phyloP scores from a whole-genome alignment of 2,888 invertebrate species.

The Trachelus tabidus region DNA sequence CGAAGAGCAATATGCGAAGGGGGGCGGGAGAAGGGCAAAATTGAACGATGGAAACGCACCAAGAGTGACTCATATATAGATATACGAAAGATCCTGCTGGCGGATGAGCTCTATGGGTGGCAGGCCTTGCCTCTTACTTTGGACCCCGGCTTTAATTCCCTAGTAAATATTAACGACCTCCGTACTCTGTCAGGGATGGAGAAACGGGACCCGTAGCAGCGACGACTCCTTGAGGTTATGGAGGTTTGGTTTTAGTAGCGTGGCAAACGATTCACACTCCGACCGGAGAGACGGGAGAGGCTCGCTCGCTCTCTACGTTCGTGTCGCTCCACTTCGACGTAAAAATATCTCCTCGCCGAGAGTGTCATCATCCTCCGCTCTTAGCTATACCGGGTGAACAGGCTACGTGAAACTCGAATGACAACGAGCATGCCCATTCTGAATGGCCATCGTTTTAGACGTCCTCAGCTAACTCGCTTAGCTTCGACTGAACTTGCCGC shows the following conservation, averaged over 20 bases:
- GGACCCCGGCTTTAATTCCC: constrained; percentile 20
- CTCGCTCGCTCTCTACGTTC: constrained; percentile 22
- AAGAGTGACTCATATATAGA: neutral
- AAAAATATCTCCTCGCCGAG: constrained; percentile 50
- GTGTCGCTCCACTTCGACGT: constrained; percentile 53
- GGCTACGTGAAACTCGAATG: neutral
- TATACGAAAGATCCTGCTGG: neutral
- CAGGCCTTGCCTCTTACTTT: constrained; percentile 4
- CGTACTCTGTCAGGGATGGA: constrained; percentile 9
- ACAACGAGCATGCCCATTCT: neutral
- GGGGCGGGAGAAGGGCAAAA: neutral
- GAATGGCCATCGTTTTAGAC: neutral
- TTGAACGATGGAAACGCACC: neutral
- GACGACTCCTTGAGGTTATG: constrained; percentile 27
- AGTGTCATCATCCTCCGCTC: constrained; percentile 46
- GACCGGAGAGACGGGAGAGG: constrained; percentile 23
- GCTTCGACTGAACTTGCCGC: too few species aligned
- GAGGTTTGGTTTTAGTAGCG: constrained; percentile 41
- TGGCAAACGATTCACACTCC: constrained; percentile 43
- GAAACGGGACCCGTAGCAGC: constrained; percentile 10
- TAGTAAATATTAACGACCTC: constrained; percentile 29
- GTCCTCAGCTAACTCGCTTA: neutral
- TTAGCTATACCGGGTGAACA: constrained; percentile 38
- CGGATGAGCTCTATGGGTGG: constrained; percentile 7
- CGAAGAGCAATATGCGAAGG: neutral